Conservation (phyloP, 2,888 invertebrate genomes). For the Nycteola revayana region DNA sequence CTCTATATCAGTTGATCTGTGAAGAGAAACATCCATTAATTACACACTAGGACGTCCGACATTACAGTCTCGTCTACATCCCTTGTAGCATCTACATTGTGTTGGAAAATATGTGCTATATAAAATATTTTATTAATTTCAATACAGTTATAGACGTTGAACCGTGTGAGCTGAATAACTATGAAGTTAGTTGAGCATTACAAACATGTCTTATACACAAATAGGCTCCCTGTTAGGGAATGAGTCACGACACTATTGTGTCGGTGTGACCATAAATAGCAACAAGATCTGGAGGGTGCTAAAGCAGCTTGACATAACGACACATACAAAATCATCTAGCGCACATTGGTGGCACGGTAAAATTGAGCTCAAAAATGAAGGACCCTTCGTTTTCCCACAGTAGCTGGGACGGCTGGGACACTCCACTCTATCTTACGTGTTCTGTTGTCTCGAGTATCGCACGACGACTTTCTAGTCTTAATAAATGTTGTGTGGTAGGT, state of each 20-base stretch:
- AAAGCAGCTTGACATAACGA: conserved; percentile 43
- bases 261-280: conserved; percentile 64
- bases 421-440: conserved; percentile 48
- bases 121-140: conserved; percentile 15
- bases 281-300: conserved; percentile 51
- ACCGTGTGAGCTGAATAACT: conserved; percentile 46
- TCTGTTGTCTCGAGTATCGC: conserved; percentile 43
- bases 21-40: conserved; percentile 1
- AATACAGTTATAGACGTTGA: conserved; percentile 34
- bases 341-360: conserved; percentile 40
- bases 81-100: no score
- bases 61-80: no score
- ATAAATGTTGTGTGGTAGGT: no score
- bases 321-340: conserved; percentile 40
- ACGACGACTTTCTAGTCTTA: conserved; percentile 25
- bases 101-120: no score
- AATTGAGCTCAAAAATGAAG: conserved; percentile 61
- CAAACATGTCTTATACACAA: conserved; percentile 40
- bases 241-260: conserved; percentile 61
- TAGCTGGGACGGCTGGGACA: conserved; percentile 32
- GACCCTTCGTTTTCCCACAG: conserved; percentile 50
- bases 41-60: no score
- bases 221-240: conserved; percentile 36
- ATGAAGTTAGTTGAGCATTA: conserved; percentile 48
- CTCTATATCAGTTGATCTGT: conserved; percentile 8